phyloP scores from a whole-genome alignment of 2,113 vertebrate species.

The Prionailurus viverrinus region DNA sequence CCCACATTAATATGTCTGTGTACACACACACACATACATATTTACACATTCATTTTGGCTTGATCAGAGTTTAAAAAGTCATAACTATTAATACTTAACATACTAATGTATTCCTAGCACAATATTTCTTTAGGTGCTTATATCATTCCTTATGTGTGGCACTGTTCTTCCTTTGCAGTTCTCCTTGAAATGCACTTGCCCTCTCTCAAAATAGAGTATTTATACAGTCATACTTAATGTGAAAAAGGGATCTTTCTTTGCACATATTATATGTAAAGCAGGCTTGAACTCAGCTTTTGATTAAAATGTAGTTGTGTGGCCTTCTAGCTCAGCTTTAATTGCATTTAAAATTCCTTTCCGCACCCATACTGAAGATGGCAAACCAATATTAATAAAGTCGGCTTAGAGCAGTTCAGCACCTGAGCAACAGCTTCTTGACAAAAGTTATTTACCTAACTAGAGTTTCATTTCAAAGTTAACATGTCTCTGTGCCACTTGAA shows the following conservation, averaged over 20 bases:
- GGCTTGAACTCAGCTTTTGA: slow-evolving; percentile 83
- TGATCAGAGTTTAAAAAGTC: neutral
- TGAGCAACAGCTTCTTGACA: slow-evolving; percentile 84
- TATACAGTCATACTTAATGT: slow-evolving; percentile 58
- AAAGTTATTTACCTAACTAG: slow-evolving; percentile 88
- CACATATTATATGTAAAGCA: slow-evolving; percentile 74
- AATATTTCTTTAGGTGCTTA: slow-evolving; percentile 24
- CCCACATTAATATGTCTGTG: neutral
- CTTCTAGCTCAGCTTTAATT: slow-evolving; percentile 87
- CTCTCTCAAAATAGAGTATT: slow-evolving; percentile 65
- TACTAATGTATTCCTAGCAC: neutral
- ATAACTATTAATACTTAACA: neutral
- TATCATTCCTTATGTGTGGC: neutral
- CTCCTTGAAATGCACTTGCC: slow-evolving; percentile 59
- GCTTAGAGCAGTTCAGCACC: slow-evolving; percentile 82
- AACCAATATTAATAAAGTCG: slow-evolving; percentile 89
- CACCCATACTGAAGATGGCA: slow-evolving; percentile 85
- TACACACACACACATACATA: neutral
- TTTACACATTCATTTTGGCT: slow-evolving; percentile 25
- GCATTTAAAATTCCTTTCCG: slow-evolving; percentile 87
- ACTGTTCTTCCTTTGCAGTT: slow-evolving; percentile 37
- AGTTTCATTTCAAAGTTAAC: slow-evolving; percentile 88
- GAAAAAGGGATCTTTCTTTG: slow-evolving; percentile 68
- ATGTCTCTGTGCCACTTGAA: slow-evolving; percentile 79
- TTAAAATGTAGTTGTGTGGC: slow-evolving; percentile 87